phyloP scores from a whole-genome alignment of 2,797 vertebrate genomes.

The Sternotherus odoratus region DNA sequence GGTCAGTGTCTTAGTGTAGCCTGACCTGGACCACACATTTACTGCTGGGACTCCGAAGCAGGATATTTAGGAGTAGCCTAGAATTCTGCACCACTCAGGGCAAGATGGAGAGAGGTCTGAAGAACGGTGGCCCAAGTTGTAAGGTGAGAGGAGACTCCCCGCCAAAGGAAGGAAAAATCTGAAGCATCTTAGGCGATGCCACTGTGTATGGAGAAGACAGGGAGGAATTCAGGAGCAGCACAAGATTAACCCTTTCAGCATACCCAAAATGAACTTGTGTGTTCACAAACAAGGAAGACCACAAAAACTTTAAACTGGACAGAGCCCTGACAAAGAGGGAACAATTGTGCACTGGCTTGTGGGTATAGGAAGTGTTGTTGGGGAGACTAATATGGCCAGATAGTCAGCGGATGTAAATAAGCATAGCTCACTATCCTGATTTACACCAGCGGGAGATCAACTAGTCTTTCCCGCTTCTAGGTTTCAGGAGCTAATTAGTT shows the following conservation, averaged over 20 bases:
- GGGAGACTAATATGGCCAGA: background rate
- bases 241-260: background rate
- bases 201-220: background rate
- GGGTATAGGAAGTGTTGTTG: background rate
- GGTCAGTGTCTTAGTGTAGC: background rate
- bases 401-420: background rate
- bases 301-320: background rate
- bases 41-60: background rate
- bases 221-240: background rate
- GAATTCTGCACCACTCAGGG: background rate
- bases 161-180: background rate
- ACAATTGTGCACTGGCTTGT: background rate
- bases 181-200: background rate
- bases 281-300: background rate
- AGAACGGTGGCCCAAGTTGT: background rate
- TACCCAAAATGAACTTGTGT: background rate
- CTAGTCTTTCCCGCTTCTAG: background rate
- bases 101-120: background rate
- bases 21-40: background rate
- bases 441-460: background rate
- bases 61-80: background rate
- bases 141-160: background rate
- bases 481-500: background rate
- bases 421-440: background rate
- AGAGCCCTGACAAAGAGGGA: background rate